Base-by-base conservation (phyloP, 2,113 vertebrate genomes). In the Eretmochelys imbricata region DNA sequence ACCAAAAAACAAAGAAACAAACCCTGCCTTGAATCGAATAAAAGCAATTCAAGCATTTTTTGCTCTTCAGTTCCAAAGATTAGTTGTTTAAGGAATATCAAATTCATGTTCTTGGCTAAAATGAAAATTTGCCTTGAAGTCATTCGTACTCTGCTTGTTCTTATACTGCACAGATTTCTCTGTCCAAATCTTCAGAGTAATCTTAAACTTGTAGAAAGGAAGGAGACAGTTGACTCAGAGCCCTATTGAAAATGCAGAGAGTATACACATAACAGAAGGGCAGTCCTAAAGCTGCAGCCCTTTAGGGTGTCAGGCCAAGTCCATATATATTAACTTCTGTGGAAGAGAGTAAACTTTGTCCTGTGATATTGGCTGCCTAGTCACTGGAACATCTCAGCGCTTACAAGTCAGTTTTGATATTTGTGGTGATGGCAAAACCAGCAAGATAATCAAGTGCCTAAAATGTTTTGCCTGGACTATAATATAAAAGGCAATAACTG, bases 401-500 rank as follows among this genome's bases (percentile, higher is more conserved):
- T 96, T 95, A 53, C 50, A 14, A 95, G 35, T 35, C 90, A 92
- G n/a, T 89, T 92, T 90, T 46, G 76, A 22, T 93, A 84, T 84
- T 88, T 46, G 69, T 96, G 50, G 27, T 93, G 82, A n/a, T 54
- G 31, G 27, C 17, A 49, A 94, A 97, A 95, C n/a, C 13, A 90
- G 31, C 50, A 87, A 79, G 12, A 55, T 82, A 84, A 95, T 95
- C 14, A 92, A 87, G 69, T 13, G 92, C 90, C 88, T 80, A 62
- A 96, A 95, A 87, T 86, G 24, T 62, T 95, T 87, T 65, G 65
- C 4, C 35, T 92, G 59, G 35, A 92, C 84, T 55, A 27, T 50
- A 91, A 14, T 27, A 83, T 84, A 48, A 89, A 84, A 65, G 80
- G 65, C 35, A 94, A 29, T 80, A 91, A 75, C 29, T 93, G 24